Base-by-base conservation (phyloP, 2,888 invertebrate species). In the Melanotus villosus region DNA sequence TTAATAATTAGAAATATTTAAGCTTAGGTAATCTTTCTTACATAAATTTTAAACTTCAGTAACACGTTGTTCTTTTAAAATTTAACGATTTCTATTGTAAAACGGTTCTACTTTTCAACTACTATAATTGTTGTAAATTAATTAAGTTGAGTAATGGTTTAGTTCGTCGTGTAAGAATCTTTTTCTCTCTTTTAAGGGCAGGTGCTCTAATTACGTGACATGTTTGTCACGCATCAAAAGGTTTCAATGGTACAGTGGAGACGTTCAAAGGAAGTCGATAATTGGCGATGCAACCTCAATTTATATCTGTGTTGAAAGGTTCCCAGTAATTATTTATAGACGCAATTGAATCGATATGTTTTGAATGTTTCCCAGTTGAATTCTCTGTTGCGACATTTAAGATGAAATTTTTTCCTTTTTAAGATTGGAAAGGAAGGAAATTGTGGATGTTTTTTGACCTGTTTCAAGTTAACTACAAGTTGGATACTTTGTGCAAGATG, bases 261-360 rank as follows among this genome's bases (percentile, higher is more conserved):
- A 32, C 21, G 19, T 50, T 62, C 47, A 62, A 62, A 50, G 62
- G 19, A 18, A 45, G 18, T 10, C 38, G 50, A 19, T 62, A 62
- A 62, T 62, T 62, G 62, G 38, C n/a, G 23, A 50, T 32, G 45
- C 19, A 50, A 62, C 62, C 62, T 50, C 26, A 62, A 16, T 45
- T 45, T 26, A 19, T 32, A 43, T n/a, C 43, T 59, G 16, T 6
- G 7, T 4, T 16, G 41, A 7, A 41, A 14, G 18, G 2, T 41
- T 16, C 41, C 7, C 18, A 41, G 2, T 41, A 41, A 41, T 41
- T 41, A 41, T 41, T 41, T 41, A 41, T 18, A 14, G 16, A 18
- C 41, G 3, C 16, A 41, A 41, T 41, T 14, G 41, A 14, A 14
- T 41, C 26, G 26, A 26, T 41, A 41, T 14, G 16, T 41, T 38